Evolutionary conservation across 2,113 vertebrate species (phyloP), one percentile per base, ranked within the genome.

Genomic region (Myiagra hebetior): DNA sequence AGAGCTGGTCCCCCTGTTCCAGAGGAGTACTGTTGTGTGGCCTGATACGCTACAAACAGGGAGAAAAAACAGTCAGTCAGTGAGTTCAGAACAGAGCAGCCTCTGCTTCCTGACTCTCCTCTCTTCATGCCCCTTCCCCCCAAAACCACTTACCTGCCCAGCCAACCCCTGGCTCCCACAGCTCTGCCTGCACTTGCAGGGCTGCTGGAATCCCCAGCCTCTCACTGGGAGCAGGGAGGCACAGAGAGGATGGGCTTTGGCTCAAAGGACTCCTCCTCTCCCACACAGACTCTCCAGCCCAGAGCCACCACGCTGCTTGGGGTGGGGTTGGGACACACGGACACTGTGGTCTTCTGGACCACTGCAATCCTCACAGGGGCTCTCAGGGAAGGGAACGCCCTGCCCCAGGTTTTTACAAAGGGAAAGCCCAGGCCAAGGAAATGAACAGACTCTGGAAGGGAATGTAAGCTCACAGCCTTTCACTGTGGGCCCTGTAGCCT

Each of bases 1-100:
- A 98, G n/a, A 90, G 98, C 87, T 39, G 97, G 97, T 91, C 98
- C 98, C 96, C 98, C 99, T 89, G 98, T 96, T 98, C 98, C 98
- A 92, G 98, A 98, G 52, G 98, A 96, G 98, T 98, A 99, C 96
- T 98, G 99, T 96, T 98, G 98, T 96, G 98, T 95, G 97, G 98
- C 98, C 95, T 98, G 98, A 98, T 98, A 99, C 13, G 97, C 99
- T 99, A 98, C 81, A 97, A 89, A 97, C 47, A 87, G 96, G 94
- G 81, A 96, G 96, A 97, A 95, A 97, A 97, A 95, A 97, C 85
- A 91, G 62, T 91, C 55, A 64, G 93, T 98, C 95, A 98, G 96
- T 92, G 69, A 93, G 63, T 33, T 68, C 9, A 1, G 15, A 76
- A 88, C 13, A 82, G 22, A 85, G 15, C 13, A 37, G 37, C 24